Base-by-base conservation (phyloP, 2,797 vertebrate genomes). In the Harpagifer antarcticus region DNA sequence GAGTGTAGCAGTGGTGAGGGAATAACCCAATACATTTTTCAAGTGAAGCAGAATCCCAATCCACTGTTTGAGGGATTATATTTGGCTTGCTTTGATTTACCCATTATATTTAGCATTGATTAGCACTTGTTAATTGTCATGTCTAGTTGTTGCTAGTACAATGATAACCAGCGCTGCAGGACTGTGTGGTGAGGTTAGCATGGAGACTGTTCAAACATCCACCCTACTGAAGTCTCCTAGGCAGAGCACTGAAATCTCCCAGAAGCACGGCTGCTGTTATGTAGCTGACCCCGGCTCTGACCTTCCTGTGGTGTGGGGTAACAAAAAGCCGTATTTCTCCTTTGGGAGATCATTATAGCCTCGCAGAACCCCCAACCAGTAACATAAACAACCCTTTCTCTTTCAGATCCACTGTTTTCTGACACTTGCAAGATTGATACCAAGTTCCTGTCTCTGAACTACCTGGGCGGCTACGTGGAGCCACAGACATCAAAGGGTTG, bases 381-480 rank as follows among this genome's bases (percentile, higher is more conserved):
- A 81, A 83, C 53, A 17, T 19, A 74, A 79, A 73, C 71, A 43
- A 70, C 37, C 70, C 27, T 27, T 85, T 31, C 11, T 1, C 78
- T 82, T 92, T 78, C 91, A 99, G 98, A 99, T 92, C 93, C 96
- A 33, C 88, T 96, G 60, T 97, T 98, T 84, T 95, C 97, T 76
- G 93, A 96, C 43, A 96, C 82, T 0, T 99, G 98, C 92, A 96
- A 92, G 79, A 98, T 99, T 58, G 96, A 96, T 75, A 97, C 96
- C 88, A 97, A 96, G 86, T 99, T 99, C 87, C 95, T 99, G 58
- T 99, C 98, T 0, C 91, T 99, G 86, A 99, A 99, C 94, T 99
- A 99, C 91, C 95, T 99, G 82, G 98, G 96, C n/a, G 95, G 94
- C 76, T 99, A 99, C 72, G 83, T 96, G 16, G 94, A 97, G 63